Evolutionary conservation across 2,113 vertebrate species (phyloP).

Genomic region (Azemiops feae): DNA sequence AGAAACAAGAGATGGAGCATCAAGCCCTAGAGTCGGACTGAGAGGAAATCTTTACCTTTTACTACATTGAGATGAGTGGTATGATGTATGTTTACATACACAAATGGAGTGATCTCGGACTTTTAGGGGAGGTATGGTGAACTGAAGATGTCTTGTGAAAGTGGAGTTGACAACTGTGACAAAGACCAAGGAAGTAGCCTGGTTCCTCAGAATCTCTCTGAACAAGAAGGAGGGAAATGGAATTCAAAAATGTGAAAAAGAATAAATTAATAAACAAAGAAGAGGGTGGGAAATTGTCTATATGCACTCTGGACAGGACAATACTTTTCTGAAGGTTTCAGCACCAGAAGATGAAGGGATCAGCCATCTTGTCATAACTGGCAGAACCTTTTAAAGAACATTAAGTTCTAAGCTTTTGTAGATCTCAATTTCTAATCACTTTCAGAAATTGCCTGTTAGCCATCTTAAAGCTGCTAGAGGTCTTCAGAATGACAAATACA

Average conservation of each 20-base stretch:
- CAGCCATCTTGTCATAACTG: background rate
- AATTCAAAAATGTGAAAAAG: background rate
- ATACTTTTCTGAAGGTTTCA: background rate
- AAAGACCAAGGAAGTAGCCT: background rate
- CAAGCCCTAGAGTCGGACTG: background rate
- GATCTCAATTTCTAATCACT: background rate
- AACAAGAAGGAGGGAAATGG: background rate
- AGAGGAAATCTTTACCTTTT: background rate
- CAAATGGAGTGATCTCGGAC: background rate
- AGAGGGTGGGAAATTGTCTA: background rate
- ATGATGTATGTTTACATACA: background rate
- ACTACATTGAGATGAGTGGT: background rate
- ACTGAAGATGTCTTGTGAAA: background rate
- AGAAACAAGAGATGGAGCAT: background rate
- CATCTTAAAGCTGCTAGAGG: background rate
- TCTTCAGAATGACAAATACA: background rate
- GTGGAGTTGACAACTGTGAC: background rate
- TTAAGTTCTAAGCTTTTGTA: background rate
- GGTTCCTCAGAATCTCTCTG: background rate
- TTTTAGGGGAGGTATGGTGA: background rate
- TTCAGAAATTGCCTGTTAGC: background rate
- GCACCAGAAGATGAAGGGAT: background rate
- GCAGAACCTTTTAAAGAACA: background rate
- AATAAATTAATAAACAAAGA: background rate
- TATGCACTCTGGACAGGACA: background rate